Evolutionary conservation across 2,113 vertebrate genomes (phyloP).

Genomic region (Callipepla squamata): DNA sequence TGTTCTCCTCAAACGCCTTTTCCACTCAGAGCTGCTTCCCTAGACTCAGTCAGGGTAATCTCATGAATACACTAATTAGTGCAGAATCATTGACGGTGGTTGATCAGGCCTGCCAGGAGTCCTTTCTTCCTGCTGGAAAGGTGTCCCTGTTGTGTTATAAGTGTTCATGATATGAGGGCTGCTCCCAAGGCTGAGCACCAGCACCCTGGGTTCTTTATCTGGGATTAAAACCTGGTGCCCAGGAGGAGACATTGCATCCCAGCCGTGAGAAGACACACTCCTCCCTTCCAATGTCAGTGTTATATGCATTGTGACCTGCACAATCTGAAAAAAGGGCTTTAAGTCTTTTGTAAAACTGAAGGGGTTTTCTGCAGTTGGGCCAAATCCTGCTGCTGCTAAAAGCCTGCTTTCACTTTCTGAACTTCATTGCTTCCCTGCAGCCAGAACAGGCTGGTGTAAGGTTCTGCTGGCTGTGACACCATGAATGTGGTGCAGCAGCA

Average conservation of each 20-base stretch:
- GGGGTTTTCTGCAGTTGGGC: not conserved
- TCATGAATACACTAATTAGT: not conserved
- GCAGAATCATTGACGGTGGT: not conserved
- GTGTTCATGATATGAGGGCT: not conserved
- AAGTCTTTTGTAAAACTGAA: not conserved
- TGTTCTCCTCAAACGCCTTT: not conserved
- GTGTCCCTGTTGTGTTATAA: not conserved
- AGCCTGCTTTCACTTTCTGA: not conserved
- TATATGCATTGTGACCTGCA: not conserved
- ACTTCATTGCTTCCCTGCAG: not conserved
- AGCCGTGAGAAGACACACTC: fast-evolving
- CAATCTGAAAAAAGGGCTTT: not conserved
- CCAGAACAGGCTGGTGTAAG: not conserved
- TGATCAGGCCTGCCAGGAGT: not conserved
- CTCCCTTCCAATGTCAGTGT: not conserved
- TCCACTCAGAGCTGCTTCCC: not conserved
- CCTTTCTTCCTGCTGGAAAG: not conserved
- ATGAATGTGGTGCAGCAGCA: not conserved
- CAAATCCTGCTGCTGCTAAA: not conserved
- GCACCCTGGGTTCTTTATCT: not conserved
- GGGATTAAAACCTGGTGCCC: not conserved
- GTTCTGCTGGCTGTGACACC: not conserved
- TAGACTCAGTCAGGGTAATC: not conserved
- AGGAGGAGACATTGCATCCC: not conserved
- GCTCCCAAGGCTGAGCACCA: not conserved